Base-by-base conservation (phyloP, 1,140 invertebrate genomes). In the Papilio glaucus region DNA sequence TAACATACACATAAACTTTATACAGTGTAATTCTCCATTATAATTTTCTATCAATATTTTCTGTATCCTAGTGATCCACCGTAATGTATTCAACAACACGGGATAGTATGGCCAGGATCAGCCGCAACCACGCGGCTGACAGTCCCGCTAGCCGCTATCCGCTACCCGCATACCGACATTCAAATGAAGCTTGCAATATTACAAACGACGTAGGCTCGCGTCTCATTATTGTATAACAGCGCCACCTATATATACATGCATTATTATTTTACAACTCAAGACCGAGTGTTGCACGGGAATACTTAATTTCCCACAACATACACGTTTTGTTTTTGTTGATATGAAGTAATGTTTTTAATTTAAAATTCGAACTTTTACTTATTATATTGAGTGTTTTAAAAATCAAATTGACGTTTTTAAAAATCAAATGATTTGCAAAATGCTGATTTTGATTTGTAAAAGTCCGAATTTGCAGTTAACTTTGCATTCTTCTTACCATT, bases 71-170 rank as follows among this genome's bases (percentile, higher is more conserved):
- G 18, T 53, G 45, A 1, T 18, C 37, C 15, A 26, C 24, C n/a
- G 15, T 24, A 24, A 26, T 33, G 33, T 15, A n/a, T 42, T 71
- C 68, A 73, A 68, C 60, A 68, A 45, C 67, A 70, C 72, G 72
- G 71, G 72, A 77, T 70, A 69, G 29, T 37, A 68, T 74, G 71
- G 72, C 71, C 29, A 74, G 49, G 49, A n/a, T n/a, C n/a, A 57
- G 24, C 24, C 53, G 75, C 70, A 68, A 71, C 72, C 74, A 77
- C 77, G 73, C 76, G 41, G 62, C 69, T 21, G 72, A 72, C 68
- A 65, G 33, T 65, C 62, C 62, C 62, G 62, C 62, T 65, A 65
- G 39, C 37, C 29, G 6, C 29, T n/a, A n/a, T n/a, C 61, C 37
- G 62, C 62, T 65, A 65, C 21, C 37, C 33, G 33, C 62, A 65